Conservation (phyloP, 2,888 invertebrate species). For the Julus scandinavius region DNA sequence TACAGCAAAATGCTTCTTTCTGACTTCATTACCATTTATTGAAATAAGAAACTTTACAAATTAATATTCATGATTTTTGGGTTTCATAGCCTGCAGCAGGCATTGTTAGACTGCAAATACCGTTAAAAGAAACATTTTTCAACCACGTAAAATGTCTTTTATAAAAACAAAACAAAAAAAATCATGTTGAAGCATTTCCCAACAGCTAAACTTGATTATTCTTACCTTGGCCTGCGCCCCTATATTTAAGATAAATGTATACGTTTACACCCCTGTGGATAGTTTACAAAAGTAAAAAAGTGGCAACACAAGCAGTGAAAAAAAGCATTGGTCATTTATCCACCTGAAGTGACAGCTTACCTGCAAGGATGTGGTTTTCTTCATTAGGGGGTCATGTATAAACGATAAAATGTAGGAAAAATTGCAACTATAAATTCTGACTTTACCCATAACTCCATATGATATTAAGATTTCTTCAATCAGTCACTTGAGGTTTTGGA, state of each 20-base stretch:
- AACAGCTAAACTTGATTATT: slow-evolving; percentile 9
- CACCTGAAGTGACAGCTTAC: slow-evolving; percentile 38
- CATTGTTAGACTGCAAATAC: neutral
- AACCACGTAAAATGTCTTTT: neutral
- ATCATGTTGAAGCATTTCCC: neutral
- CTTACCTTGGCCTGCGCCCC: slow-evolving; percentile 23
- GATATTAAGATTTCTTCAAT: neutral
- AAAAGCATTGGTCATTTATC: slow-evolving; percentile 28
- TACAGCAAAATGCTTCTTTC: too few species aligned
- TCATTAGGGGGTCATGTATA: slow-evolving; percentile 26
- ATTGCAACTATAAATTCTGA: neutral
- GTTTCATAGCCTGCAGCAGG: neutral
- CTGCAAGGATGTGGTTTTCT: slow-evolving; percentile 13
- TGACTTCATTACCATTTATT: slow-evolving; percentile 10
- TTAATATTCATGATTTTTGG: slow-evolving; percentile 19
- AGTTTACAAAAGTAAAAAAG: slow-evolving; percentile 33
- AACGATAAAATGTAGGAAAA: neutral
- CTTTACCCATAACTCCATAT: neutral
- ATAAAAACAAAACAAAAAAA: neutral
- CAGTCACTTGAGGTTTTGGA: too few species aligned
- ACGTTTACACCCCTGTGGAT: slow-evolving; percentile 38
- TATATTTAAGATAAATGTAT: slow-evolving; percentile 17
- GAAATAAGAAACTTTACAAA: slow-evolving; percentile 8
- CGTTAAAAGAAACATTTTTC: neutral
- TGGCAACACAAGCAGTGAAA: slow-evolving; percentile 29